Percentiles rank a stretch among this genome's conserved stretches.
Conservation (phyloP, 2,113 vertebrate genomes). For the Etheostoma spectabile region DNA sequence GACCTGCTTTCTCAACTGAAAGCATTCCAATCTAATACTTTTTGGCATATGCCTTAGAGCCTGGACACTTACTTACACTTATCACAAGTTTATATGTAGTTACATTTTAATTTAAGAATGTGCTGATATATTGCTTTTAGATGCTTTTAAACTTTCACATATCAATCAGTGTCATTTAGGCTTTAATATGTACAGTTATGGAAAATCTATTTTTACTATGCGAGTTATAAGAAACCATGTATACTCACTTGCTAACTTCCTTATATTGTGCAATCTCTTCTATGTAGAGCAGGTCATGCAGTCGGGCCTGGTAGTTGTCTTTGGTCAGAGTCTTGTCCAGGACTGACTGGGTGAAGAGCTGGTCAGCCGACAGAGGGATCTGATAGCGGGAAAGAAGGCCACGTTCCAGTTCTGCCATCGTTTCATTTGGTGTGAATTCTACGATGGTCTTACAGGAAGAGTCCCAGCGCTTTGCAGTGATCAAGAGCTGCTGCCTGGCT, state of each 20-base stretch:
- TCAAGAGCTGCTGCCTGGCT: slow-evolving; percentile 94
- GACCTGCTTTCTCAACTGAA: not conserved
- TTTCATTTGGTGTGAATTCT: slow-evolving; percentile 95
- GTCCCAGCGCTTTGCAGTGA: slow-evolving; percentile 97
- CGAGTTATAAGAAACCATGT: not conserved
- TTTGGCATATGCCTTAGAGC: not conserved
- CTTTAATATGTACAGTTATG: not conserved
- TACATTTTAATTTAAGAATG: not conserved
- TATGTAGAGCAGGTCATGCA: slow-evolving; percentile 98
- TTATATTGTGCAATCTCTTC: slow-evolving; percentile 99
- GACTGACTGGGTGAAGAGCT: slow-evolving; percentile 98
- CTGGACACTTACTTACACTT: too few species aligned
- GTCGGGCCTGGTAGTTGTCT: slow-evolving; percentile 95
- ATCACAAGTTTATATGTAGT: too few species aligned
- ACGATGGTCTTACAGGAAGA: slow-evolving; percentile 96
- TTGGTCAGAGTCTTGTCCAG: slow-evolving; percentile 97
- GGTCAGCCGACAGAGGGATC: slow-evolving; percentile 98
- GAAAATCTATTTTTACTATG: not conserved
- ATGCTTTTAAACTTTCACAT: not conserved
- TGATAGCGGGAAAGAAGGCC: slow-evolving; percentile 97
- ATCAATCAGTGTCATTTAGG: not conserved
- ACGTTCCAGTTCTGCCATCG: slow-evolving; percentile 94
- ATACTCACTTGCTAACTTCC: slow-evolving; percentile 99
- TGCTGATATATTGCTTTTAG: not conserved
- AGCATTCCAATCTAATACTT: not conserved